phyloP scores from a whole-genome alignment of 2,113 vertebrate genomes.

The Solea senegalensis region DNA sequence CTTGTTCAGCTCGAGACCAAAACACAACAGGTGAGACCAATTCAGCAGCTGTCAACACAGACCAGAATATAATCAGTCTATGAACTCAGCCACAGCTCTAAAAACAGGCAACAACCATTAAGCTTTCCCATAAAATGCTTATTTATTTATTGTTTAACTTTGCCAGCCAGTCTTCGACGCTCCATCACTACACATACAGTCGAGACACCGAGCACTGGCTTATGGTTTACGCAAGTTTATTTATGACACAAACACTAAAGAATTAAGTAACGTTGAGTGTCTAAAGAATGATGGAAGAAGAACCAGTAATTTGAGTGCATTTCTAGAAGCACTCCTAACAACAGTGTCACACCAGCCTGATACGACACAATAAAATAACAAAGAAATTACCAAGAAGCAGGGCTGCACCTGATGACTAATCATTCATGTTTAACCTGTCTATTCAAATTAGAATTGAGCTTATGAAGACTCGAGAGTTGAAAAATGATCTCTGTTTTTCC shows the following conservation, averaged over 20 bases:
- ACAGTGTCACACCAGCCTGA: neutral
- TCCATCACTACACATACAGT: slow-evolving; percentile 11
- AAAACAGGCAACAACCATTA: slow-evolving; percentile 52
- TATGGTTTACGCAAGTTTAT: slow-evolving; percentile 59
- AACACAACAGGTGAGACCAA: slow-evolving; percentile 77
- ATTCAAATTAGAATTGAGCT: neutral
- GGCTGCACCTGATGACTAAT: neutral
- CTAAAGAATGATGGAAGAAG: slow-evolving; percentile 3
- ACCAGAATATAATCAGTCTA: slow-evolving; percentile 68
- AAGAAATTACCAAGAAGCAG: neutral
- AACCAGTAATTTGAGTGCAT: slow-evolving; percentile 19
- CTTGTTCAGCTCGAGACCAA: slow-evolving; percentile 66
- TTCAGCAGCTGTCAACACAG: slow-evolving; percentile 73
- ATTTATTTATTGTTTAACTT: slow-evolving; percentile 8
- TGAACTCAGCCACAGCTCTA: slow-evolving; percentile 44
- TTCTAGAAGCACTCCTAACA: slow-evolving; percentile 50
- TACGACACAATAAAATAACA: neutral
- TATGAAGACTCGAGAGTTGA: neutral
- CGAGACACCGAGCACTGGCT: slow-evolving; percentile 22
- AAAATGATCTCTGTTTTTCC: neutral
- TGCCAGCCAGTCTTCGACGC: slow-evolving; percentile 12
- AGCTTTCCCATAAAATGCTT: slow-evolving; percentile 23
- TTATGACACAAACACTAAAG: slow-evolving; percentile 20
- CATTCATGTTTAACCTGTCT: neutral
- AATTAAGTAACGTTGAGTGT: slow-evolving; percentile 27